phyloP scores from a whole-genome alignment of 1,140 invertebrate genomes.

The Diachasmimorpha longicaudata region DNA sequence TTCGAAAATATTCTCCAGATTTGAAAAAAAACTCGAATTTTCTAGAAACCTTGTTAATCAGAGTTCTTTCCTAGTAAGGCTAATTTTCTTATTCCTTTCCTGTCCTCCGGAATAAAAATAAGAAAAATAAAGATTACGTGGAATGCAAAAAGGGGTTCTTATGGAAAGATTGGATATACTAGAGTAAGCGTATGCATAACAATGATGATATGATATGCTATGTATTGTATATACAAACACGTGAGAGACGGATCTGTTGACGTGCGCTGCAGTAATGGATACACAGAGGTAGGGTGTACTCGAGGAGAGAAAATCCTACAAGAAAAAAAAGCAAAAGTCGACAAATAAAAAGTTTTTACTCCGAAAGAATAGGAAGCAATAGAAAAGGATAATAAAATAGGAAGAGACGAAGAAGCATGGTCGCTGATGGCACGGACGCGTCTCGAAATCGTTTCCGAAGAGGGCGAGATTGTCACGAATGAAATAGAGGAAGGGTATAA shows the following conservation, averaged over 20 bases:
- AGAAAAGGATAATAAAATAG: slow-evolving; percentile 4
- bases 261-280: neutral
- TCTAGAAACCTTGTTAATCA: no score
- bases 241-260: neutral
- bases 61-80: neutral
- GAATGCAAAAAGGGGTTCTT: no score
- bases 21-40: no score
- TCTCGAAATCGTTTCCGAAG: slow-evolving; percentile 18
- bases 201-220: neutral
- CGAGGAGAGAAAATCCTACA: no score
- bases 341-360: neutral
- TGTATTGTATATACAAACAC: neutral
- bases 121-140: no score
- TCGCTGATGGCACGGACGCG: slow-evolving; percentile 19
- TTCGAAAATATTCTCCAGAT: no score
- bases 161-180: neutral
- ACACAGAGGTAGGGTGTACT: no score
- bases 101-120: neutral
- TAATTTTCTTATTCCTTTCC: neutral
- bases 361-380: neutral
- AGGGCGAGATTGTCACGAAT: slow-evolving; percentile 22
- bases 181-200: neutral
- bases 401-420: slow-evolving; percentile 8
- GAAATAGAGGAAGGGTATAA: slow-evolving; percentile 11
- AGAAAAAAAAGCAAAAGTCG: neutral